These are phyloP conservation scores for Gasterosteus nipponicus DNA, from an alignment of 2,113 vertebrate species.

Conservation along the genomic window DNA sequence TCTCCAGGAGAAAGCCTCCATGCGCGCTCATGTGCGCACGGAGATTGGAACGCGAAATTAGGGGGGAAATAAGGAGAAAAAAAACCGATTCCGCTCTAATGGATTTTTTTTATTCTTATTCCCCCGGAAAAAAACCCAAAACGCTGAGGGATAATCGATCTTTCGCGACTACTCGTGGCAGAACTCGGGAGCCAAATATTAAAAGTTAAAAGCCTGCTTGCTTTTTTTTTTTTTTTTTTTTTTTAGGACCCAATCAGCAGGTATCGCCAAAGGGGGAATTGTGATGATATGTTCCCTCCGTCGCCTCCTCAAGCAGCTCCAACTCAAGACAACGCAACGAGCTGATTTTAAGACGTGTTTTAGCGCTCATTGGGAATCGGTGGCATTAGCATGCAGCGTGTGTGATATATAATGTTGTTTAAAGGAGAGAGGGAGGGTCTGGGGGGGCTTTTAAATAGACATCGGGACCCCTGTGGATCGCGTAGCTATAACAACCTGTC, in stretches of 20 bases:
- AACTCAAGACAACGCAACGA: slow-evolving; percentile 78
- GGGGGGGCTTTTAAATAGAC: slow-evolving; percentile 87
- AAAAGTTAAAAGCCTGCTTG: slow-evolving; percentile 80
- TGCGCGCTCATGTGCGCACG: slow-evolving; percentile 74
- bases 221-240: slow-evolving; percentile 35
- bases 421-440: slow-evolving; percentile 83
- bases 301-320: slow-evolving; percentile 79
- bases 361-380: slow-evolving; percentile 88
- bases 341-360: slow-evolving; percentile 87
- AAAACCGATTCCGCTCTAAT: slow-evolving; percentile 17
- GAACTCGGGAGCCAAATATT: slow-evolving; percentile 82
- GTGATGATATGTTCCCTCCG: slow-evolving; percentile 80
- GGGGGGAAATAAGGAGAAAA: not conserved
- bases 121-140: slow-evolving; percentile 13
- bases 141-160: slow-evolving; percentile 44
- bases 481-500: slow-evolving; percentile 92
- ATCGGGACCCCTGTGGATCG: slow-evolving; percentile 86
- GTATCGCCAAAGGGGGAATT: slow-evolving; percentile 88
- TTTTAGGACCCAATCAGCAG: slow-evolving; percentile 87
- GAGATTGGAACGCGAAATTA: slow-evolving; percentile 54
- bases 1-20: slow-evolving; percentile 73
- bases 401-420: slow-evolving; percentile 87
- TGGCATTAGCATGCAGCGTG: slow-evolving; percentile 84
- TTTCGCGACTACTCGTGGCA: slow-evolving; percentile 79
- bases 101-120: slow-evolving; percentile 41